Evolutionary conservation across 2,113 vertebrate species (phyloP).

Genomic region (Rissa tridactyla): DNA sequence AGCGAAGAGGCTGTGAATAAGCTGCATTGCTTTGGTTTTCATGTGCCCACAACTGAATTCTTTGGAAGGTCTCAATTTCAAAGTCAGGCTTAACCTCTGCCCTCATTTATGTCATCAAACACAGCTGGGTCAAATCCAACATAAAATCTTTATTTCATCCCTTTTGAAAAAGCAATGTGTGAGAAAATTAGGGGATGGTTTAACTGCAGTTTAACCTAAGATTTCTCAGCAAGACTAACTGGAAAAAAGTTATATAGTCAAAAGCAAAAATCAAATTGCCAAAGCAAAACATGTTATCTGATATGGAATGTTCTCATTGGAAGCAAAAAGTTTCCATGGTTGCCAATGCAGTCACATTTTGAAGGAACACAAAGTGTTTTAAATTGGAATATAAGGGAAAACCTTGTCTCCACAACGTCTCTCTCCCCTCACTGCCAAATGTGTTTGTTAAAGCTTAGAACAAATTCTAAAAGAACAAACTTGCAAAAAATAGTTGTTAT

Average conservation of each 20-base stretch:
- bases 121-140: neutral
- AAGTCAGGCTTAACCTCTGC: neutral
- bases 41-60: neutral
- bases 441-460: neutral
- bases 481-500: neutral
- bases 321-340: neutral
- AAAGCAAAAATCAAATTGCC: neutral
- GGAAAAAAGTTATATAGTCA: neutral
- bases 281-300: neutral
- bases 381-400: neutral
- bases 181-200: neutral
- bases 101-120: neutral
- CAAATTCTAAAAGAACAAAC: neutral
- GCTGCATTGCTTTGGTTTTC: neutral
- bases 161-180: neutral
- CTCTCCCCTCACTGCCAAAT: neutral
- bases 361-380: neutral
- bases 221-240: neutral
- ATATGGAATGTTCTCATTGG: neutral
- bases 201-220: neutral
- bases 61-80: neutral
- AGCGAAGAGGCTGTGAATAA: neutral
- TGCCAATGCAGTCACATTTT: neutral
- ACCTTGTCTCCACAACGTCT: neutral
- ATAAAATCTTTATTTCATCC: neutral